phyloP scores from a whole-genome alignment of 2,797 vertebrate species.

The Neosilurus hyrtlii region DNA sequence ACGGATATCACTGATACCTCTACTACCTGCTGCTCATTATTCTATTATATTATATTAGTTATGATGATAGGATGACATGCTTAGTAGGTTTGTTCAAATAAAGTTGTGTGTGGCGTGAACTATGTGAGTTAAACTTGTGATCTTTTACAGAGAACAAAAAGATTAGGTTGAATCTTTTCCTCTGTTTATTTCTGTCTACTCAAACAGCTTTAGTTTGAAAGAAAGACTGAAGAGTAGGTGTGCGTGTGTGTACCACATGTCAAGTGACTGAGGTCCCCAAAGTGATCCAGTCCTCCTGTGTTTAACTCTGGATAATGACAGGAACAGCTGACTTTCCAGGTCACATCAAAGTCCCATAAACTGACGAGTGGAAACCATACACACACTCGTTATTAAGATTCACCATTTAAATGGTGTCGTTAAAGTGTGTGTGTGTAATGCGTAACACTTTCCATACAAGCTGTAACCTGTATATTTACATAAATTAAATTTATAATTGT shows the following conservation, averaged over 20 bases:
- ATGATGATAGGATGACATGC: not conserved
- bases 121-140: not conserved
- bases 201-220: not conserved
- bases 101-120: not conserved
- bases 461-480: not conserved
- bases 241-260: not conserved
- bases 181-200: not conserved
- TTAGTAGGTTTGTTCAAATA: not conserved
- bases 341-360: constrained; percentile 2
- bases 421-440: too few species aligned
- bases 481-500: not conserved
- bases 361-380: constrained; percentile 13
- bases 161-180: not conserved
- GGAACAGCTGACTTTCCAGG: not conserved
- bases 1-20: too few species aligned
- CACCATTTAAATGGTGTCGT: too few species aligned
- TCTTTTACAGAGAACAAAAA: not conserved
- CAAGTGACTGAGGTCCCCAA: not conserved
- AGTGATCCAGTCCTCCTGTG: not conserved
- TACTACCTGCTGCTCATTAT: too few species aligned
- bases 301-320: constrained; percentile 3
- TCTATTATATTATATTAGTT: too few species aligned
- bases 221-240: not conserved
- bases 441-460: not conserved
- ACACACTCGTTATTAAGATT: not conserved